Conservation (phyloP, 1,140 invertebrate genomes). For the Aphaenogaster floridana region DNA sequence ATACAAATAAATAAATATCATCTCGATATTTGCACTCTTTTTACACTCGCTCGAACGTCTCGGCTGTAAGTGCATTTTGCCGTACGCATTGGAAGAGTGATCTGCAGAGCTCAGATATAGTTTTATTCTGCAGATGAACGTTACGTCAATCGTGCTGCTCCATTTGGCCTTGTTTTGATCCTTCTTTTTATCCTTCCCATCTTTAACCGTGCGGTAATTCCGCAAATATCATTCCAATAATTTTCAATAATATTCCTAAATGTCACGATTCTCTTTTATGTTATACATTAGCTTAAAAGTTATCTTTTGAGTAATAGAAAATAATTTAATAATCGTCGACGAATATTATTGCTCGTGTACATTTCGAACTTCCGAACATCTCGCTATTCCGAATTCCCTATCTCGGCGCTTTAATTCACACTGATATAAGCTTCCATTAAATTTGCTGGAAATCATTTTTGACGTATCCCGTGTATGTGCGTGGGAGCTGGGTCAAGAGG, state of each 20-base stretch:
- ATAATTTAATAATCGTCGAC: not conserved
- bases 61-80: not conserved
- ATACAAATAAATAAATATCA: too few species aligned
- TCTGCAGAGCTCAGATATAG: not conserved
- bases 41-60: not conserved
- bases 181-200: not conserved
- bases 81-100: not conserved
- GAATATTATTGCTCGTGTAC: not conserved
- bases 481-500: constrained; percentile 39
- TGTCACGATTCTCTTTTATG: not conserved
- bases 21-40: not conserved
- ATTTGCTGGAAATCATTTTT: constrained; percentile 30
- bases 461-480: not conserved
- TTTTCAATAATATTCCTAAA: not conserved
- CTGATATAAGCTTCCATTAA: constrained; percentile 19
- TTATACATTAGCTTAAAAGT: not conserved
- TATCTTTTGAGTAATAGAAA: not conserved
- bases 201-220: not conserved
- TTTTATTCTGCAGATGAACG: not conserved
- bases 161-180: not conserved
- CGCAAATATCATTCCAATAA: not conserved
- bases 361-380: not conserved
- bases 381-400: not conserved
- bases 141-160: not conserved
- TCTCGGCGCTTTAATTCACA: not conserved